Evolutionary conservation across 2,113 vertebrate genomes (phyloP), one percentile per base, ranked within the genome.

Genomic region (Galbula dea): DNA sequence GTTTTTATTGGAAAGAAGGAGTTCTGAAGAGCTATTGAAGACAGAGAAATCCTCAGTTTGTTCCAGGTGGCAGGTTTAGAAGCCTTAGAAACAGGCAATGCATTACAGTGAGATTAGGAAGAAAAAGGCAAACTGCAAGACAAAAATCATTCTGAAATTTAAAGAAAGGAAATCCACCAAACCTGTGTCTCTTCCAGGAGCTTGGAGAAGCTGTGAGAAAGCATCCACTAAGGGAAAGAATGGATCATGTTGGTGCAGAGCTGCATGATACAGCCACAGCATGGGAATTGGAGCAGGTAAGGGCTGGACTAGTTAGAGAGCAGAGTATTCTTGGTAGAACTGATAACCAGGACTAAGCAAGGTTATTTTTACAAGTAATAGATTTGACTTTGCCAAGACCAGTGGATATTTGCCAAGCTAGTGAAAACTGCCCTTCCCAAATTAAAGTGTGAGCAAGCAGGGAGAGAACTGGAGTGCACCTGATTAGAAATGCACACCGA

Each of bases 371-470:
- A 83, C 54, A 11, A 76, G 89, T 95, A 94, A 95, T 93, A 84
- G 86, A 77, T 95, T 94, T 94, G 94, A 96, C 95, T 94, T 96
- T 96, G 91, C 58, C 83, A 92, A 95, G 95, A 96, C 15, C 81
- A 7, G 81, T 0, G 77, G 86, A 43, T 93, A 92, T 96, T 94
- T 96, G 89, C 95, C 84, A 84, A 95, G 94, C 94, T 95, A 96
- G 96, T 95, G 94, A 90, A 93, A 94, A 93, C 81, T 2, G 6
- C 2, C 46, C 81, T 79, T 46, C 93, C 92, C 91, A 92, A 94
- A 96, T 95, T 79, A 73, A 93, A 93, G 88, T 1, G 37, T 4
- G 62, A 79, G 92, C 86, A 19, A 78, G 92, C 89, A 76, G 81
- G 71, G 91, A 82, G 73, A 74, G 89, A 89, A 4, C 34, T 15